Base-by-base conservation (phyloP, 2,888 invertebrate species). In the Dynastes hyllus region DNA sequence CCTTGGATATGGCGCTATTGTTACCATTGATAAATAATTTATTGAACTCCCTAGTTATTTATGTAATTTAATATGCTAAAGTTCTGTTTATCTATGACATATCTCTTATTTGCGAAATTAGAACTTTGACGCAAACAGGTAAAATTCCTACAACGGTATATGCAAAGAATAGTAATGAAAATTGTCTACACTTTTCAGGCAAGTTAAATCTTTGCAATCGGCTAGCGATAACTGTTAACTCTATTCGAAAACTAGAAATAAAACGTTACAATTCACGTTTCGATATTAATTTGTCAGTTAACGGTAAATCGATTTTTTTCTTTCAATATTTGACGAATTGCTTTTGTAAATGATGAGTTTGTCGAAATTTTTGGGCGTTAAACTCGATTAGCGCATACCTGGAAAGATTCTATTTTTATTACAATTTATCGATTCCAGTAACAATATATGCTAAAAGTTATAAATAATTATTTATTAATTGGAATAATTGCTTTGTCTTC, bases 91-190 rank as follows among this genome's bases (percentile, higher is more conserved):
- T 55, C 58, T 61, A 5, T 61, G 22, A 6, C 27, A 63, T 75
- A 75, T 45, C 9, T 8, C 11, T 11, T 75, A 75, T 61, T 61
- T 61, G 61, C 61, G n/a, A 61, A 61, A 75, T 61, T 61, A 75
- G 45, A 75, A 11, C 61, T 75, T 75, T 75, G 73, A 75, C 73
- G 73, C 55, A 75, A 75, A 75, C n/a, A 13, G 69, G 73, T 75
- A 75, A 63, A 50, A 75, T 75, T 75, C 63, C 73, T 45, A 45
- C 45, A 61, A 45, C 67, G 22, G 13, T 45, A 61, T 63, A 32
- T 40, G 37, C 0, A 22, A 9, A 51, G 51, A 51, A 69, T 51
- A 22, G 51, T 69, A 69, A 69, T 69, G 29, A 51, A 29, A 69
- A 51, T 2, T n/a, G 29, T 69, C 69, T 29, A 69, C 69, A 69